Evolutionary conservation across 2,113 vertebrate genomes (phyloP).

Genomic region (Panthera tigris): DNA sequence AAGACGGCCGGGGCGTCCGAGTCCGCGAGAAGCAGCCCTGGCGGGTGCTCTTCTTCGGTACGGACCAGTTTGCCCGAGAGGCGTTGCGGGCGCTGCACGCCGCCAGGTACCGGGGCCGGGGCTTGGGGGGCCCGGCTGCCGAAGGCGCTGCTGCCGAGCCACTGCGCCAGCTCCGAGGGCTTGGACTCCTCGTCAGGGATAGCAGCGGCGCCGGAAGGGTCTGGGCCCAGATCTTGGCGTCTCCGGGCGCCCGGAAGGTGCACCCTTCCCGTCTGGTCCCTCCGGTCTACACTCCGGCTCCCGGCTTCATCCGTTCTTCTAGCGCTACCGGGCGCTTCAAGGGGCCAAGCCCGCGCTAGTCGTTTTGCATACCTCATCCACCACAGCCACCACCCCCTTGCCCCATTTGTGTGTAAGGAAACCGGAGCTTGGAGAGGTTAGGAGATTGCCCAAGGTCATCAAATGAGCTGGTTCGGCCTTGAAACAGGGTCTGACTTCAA

Average conservation of each 20-base stretch:
- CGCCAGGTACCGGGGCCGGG: slow-evolving; percentile 84
- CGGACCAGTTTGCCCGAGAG: slow-evolving; percentile 91
- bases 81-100: slow-evolving; percentile 86
- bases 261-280: too few species aligned
- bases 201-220: too few species aligned
- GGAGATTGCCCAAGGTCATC: not conserved
- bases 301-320: too few species aligned
- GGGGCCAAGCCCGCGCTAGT: not conserved
- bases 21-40: slow-evolving; percentile 85
- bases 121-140: accelerated
- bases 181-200: not conserved
- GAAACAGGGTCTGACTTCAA: not conserved
- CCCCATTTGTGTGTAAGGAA: not conserved
- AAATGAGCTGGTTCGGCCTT: not conserved
- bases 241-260: not conserved
- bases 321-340: accelerated
- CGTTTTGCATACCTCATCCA: not conserved
- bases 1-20: not conserved
- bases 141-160: not conserved
- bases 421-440: not conserved
- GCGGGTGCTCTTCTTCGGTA: slow-evolving; percentile 94
- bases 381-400: too few species aligned
- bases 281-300: accelerated
- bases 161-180: not conserved
- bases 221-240: not conserved